Conservation (phyloP, 2,797 vertebrate species). For the Artibeus jamaicensis region DNA sequence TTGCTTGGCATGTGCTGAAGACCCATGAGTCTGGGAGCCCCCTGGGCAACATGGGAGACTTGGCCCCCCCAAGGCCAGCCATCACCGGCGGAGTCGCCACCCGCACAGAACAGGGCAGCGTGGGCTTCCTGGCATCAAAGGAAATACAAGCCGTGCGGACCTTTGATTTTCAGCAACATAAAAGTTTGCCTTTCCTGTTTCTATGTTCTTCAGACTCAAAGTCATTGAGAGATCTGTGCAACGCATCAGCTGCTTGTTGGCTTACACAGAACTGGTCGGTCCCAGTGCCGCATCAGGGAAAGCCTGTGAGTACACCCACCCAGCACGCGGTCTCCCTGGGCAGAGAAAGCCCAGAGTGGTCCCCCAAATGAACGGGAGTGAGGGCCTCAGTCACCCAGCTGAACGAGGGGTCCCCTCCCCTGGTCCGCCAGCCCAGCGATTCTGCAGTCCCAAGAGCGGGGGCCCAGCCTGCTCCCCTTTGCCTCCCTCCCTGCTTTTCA, state of each 20-base stretch:
- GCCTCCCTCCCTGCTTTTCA: background rate
- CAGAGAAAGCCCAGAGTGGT: background rate
- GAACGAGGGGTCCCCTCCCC: background rate
- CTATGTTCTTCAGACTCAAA: background rate
- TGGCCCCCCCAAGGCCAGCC: background rate
- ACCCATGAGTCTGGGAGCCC: background rate
- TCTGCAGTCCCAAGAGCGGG: no score
- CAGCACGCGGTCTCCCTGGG: background rate
- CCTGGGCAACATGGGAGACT: background rate
- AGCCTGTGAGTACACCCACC: background rate
- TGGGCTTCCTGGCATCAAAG: background rate
- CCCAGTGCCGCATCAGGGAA: background rate
- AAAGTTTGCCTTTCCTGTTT: background rate
- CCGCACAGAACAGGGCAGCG: background rate
- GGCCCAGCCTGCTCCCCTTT: background rate
- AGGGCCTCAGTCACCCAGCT: no score
- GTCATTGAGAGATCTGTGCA: background rate
- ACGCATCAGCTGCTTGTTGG: background rate
- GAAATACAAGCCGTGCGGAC: background rate
- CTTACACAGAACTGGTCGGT: background rate
- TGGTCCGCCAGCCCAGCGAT: background rate
- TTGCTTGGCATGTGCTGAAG: background rate
- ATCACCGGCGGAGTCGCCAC: background rate
- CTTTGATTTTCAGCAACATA: background rate
- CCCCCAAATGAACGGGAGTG: rapidly evolving